Conservation (phyloP, 2,797 vertebrate genomes). For the Sciaenops ocellatus region DNA sequence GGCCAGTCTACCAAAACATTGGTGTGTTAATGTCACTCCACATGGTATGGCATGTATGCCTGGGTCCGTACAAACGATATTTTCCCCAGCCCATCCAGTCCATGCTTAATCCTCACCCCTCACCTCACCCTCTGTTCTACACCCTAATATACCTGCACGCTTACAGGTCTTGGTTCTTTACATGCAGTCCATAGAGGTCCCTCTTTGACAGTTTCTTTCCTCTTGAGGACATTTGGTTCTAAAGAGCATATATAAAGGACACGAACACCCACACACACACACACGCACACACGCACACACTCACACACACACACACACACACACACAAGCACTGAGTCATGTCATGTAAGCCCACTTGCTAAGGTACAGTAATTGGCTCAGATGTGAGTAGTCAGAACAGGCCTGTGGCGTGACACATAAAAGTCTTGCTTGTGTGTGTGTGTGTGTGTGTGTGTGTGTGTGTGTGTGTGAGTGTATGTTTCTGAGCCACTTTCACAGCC, state of each 20-base stretch:
- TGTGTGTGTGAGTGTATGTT: slow-evolving; percentile 23
- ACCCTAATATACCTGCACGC: background rate
- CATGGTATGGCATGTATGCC: background rate
- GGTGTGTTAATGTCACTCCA: background rate
- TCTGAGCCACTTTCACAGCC: slow-evolving; percentile 57
- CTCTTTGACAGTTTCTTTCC: background rate
- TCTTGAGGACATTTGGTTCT: slow-evolving; percentile 10
- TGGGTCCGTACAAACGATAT: too few species aligned
- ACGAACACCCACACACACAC: background rate
- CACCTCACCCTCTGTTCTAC: background rate
- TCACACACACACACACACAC: background rate
- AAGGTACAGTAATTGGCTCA: slow-evolving; percentile 45
- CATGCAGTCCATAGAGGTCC: background rate
- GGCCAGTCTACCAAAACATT: background rate
- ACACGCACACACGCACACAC: too few species aligned
- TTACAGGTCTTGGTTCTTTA: background rate
- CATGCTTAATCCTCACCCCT: background rate
- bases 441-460: slow-evolving; percentile 1
- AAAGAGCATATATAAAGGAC: background rate
- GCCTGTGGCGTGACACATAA: slow-evolving; percentile 35
- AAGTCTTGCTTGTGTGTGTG: slow-evolving; percentile 6
- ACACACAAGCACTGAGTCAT: slow-evolving; percentile 5
- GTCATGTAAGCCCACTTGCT: slow-evolving; percentile 16
- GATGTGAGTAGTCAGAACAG: slow-evolving; percentile 38
- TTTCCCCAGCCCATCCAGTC: background rate